Evolutionary conservation across 2,888 invertebrate species (phyloP).

Genomic region (Zaprionus bogoriensis): DNA sequence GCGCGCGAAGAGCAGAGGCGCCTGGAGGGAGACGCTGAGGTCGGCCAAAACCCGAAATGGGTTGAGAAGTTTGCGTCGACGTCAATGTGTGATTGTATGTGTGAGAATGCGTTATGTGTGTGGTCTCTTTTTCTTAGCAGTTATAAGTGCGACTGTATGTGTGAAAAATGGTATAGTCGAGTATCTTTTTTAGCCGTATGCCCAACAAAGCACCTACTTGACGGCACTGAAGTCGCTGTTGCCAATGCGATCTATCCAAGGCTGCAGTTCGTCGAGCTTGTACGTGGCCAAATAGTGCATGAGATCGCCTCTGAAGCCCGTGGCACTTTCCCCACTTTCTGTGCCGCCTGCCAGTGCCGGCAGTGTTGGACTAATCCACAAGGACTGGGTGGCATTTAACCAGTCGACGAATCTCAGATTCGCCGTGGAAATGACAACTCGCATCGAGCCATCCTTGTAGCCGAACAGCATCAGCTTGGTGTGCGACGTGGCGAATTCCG

Average conservation of each 20-base stretch:
- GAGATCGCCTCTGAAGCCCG: constrained; percentile 9
- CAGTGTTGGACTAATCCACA: constrained; percentile 16
- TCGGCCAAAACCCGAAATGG: too few relatives aligned
- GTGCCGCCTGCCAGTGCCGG: background rate
- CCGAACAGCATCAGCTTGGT: constrained; percentile 16
- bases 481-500: background rate
- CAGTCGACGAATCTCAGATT: constrained; percentile 7
- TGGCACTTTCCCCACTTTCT: constrained; percentile 4
- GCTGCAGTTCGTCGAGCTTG: constrained; percentile 84
- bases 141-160: too few relatives aligned
- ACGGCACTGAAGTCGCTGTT: constrained; percentile 78
- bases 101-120: too few relatives aligned
- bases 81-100: too few relatives aligned
- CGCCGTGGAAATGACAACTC: constrained; percentile 11
- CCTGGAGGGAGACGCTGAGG: too few relatives aligned
- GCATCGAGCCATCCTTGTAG: constrained; percentile 13
- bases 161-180: too few relatives aligned
- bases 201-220: constrained; percentile 10
- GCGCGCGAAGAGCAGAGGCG: too few relatives aligned
- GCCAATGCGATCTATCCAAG: constrained; percentile 89
- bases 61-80: too few relatives aligned
- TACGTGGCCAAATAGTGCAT: constrained; percentile 2
- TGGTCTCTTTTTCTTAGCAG: too few relatives aligned
- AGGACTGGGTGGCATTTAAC: constrained; percentile 5
- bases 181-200: too few relatives aligned